Evolutionary conservation across 1,140 invertebrate species (phyloP).

Genomic region (Idris sp.): DNA sequence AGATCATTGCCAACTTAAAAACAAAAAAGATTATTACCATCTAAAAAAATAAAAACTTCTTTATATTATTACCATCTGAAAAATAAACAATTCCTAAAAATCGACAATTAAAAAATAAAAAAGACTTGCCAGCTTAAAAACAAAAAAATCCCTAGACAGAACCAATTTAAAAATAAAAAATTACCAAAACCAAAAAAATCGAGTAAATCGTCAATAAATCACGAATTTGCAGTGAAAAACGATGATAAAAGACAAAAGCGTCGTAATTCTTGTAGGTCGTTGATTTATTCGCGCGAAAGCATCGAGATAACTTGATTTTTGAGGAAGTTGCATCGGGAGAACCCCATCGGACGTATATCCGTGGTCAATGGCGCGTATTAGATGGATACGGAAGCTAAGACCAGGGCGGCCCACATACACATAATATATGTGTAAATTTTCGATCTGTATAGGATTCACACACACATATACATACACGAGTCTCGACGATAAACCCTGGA

Average conservation of each 20-base stretch:
- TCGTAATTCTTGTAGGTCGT: slow-evolving; percentile 35
- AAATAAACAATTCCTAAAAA: too few species aligned
- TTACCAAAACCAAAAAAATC: too few species aligned
- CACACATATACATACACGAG: slow-evolving; percentile 4
- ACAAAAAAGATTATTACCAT: too few species aligned
- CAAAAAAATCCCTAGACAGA: too few species aligned
- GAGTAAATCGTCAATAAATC: too few species aligned
- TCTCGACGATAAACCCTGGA: slow-evolving; percentile 43
- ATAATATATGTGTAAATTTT: slow-evolving; percentile 33
- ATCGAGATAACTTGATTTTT: slow-evolving; percentile 76
- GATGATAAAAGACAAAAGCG: slow-evolving; percentile 9
- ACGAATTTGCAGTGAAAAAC: too few species aligned
- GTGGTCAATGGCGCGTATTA: slow-evolving; percentile 76
- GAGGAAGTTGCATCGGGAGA: slow-evolving; percentile 59
- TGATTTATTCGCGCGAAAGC: slow-evolving; percentile 54
- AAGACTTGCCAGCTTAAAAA: too few species aligned
- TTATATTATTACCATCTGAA: too few species aligned
- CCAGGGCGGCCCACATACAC: slow-evolving; percentile 36
- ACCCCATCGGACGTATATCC: slow-evolving; percentile 72
- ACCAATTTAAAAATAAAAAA: too few species aligned
- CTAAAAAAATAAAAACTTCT: too few species aligned
- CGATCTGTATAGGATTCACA: slow-evolving; percentile 33
- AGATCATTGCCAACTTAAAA: too few species aligned
- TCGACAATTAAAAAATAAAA: too few species aligned
- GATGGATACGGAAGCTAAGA: slow-evolving; percentile 75